Conservation (phyloP, 2,797 vertebrate genomes). For the Microhierax caerulescens region DNA sequence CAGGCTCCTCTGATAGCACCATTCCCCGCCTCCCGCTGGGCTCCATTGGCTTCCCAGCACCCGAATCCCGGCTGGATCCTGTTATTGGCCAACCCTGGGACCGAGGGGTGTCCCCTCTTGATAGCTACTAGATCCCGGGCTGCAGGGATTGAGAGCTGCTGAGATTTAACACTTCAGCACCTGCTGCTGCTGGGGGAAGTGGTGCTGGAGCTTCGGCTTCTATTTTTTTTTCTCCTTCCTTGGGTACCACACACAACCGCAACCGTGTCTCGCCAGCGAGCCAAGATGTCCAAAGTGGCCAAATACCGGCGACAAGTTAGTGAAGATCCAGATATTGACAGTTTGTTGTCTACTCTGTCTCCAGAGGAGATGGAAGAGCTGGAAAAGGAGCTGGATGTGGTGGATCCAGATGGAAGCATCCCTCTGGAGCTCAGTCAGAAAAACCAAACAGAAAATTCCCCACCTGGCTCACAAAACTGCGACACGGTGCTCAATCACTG, state of each 20-base stretch:
- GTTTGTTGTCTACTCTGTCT: conserved; percentile 91
- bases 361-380: conserved; percentile 95
- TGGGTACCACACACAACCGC: background rate
- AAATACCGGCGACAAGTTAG: conserved; percentile 93
- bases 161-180: conserved; percentile 58
- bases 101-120: conserved; percentile 33
- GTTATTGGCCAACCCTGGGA: conserved; percentile 61
- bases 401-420: conserved; percentile 82
- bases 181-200: conserved; percentile 5
- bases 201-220: conserved; percentile 14
- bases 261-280: conserved; percentile 41
- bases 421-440: conserved; percentile 75
- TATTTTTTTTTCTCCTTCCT: background rate
- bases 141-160: background rate
- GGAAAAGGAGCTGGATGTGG: conserved; percentile 89
- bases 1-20: conserved; percentile 81
- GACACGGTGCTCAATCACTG: conserved; percentile 77
- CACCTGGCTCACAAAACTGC: conserved; percentile 70
- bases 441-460: conserved; percentile 74
- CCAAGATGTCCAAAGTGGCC: conserved; percentile 90
- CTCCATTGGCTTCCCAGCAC: conserved; percentile 63
- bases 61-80: background rate
- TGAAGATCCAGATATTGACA: conserved; percentile 96
- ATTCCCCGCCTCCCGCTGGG: conserved; percentile 71
- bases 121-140: background rate